phyloP scores from a whole-genome alignment of 2,113 vertebrate species.

The Oncorhynchus tshawytscha region DNA sequence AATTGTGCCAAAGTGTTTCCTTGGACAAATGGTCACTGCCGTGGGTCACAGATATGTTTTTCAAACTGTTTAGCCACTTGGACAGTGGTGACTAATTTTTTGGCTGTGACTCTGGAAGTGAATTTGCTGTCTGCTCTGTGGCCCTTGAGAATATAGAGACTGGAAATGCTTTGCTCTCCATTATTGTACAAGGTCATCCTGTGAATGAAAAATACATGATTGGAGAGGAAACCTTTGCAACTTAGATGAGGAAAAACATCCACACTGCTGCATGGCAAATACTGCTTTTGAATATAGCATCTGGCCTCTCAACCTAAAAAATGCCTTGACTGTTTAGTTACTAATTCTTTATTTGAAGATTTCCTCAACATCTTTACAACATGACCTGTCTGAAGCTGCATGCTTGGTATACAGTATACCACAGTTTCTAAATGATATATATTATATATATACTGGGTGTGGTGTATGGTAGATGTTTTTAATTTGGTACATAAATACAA shows the following conservation, averaged over 20 bases:
- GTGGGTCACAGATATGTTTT: constrained; percentile 39
- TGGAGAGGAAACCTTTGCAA: constrained; percentile 42
- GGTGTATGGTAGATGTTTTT: constrained; percentile 11
- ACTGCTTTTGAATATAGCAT: too few species aligned
- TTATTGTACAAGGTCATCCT: constrained; percentile 41
- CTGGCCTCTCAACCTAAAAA: too few species aligned
- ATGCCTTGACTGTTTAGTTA: too few species aligned
- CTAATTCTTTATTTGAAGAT: too few species aligned
- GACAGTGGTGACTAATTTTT: constrained; percentile 39
- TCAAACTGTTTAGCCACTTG: constrained; percentile 18
- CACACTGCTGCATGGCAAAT: background rate
- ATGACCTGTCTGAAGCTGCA: too few species aligned
- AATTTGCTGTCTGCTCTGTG: constrained; percentile 39
- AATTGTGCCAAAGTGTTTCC: background rate
- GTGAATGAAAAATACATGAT: constrained; percentile 20
- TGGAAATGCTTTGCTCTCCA: constrained; percentile 62
- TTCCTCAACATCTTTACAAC: too few species aligned
- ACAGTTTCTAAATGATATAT: too few species aligned
- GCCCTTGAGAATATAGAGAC: constrained; percentile 39
- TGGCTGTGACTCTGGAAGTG: constrained; percentile 48
- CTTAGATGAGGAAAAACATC: constrained; percentile 45
- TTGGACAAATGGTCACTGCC: constrained; percentile 17
- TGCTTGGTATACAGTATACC: too few species aligned
- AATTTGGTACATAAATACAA: background rate
- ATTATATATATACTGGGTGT: background rate